These are phyloP conservation scores for Drosophila mauritiana DNA, from an alignment of 1,140 invertebrate species.

Conservation along the genomic window DNA sequence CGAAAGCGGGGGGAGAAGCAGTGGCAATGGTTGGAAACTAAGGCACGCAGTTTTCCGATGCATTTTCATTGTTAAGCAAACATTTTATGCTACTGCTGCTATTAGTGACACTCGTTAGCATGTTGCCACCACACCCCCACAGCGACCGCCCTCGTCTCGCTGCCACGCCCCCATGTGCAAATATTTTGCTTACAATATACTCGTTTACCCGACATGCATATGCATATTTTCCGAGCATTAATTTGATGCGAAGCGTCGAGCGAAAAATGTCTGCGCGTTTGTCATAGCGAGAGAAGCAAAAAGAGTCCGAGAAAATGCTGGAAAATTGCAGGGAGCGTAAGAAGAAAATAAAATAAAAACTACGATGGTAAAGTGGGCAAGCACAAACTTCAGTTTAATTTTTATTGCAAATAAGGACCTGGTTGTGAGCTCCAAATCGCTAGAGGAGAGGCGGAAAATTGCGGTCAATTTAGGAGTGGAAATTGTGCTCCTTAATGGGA, in stretches of 20 bases:
- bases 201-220: conserved; percentile 62
- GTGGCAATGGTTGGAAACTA: conserved; percentile 18
- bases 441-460: background rate
- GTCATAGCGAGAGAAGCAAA: conserved; percentile 23
- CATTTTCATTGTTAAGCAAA: conserved; percentile 69
- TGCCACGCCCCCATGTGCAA: conserved; percentile 24
- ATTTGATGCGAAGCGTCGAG: conserved; percentile 60
- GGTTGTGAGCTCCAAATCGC: background rate
- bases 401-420: conserved; percentile 16
- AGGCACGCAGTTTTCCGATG: conserved; percentile 63
- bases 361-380: conserved; percentile 9
- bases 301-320: conserved; percentile 36
- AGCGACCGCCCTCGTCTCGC: background rate
- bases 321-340: conserved; percentile 1
- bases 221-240: conserved; percentile 70
- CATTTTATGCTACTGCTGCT: conserved; percentile 64
- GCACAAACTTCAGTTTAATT: conserved; percentile 28
- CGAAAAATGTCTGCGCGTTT: conserved; percentile 61
- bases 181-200: conserved; percentile 65
- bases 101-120: conserved; percentile 67
- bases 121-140: conserved; percentile 29
- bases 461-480: conserved; percentile 1
- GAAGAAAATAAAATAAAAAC: background rate
- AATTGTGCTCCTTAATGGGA: background rate
- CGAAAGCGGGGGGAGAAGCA: background rate